Evolutionary conservation across 2,797 vertebrate genomes (phyloP).

Genomic region (Pipistrellus pipistrellus): DNA sequence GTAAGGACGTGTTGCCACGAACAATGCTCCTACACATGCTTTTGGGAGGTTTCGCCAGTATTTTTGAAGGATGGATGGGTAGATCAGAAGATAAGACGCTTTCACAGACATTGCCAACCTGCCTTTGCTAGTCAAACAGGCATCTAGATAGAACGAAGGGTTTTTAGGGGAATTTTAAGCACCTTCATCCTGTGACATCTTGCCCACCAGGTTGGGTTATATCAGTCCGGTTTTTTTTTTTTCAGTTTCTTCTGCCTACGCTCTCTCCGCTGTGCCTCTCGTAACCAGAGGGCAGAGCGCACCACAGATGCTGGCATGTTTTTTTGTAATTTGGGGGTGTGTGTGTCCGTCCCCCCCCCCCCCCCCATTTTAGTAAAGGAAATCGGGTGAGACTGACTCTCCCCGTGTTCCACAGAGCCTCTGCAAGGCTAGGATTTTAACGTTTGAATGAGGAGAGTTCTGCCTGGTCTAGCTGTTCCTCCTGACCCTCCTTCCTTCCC

Average conservation of each 20-base stretch:
- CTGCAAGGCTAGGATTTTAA: background rate
- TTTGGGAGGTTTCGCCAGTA: background rate
- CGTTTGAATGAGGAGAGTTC: background rate
- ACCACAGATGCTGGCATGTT: background rate
- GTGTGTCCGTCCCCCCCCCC: too few relatives aligned
- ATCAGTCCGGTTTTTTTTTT: too few relatives aligned
- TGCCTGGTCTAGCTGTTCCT: background rate
- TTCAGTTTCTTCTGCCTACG: background rate
- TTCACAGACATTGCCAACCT: background rate
- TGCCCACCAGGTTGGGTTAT: background rate
- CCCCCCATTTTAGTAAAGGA: background rate
- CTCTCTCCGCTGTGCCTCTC: background rate
- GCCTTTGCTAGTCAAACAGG: background rate
- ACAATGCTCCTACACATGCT: background rate
- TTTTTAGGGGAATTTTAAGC: background rate
- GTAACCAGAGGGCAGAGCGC: background rate
- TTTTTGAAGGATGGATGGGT: background rate
- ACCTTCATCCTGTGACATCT: background rate
- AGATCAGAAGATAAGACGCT: background rate
- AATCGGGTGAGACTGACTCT: background rate
- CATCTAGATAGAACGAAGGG: background rate
- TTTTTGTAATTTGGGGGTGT: too few relatives aligned
- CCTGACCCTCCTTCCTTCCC: background rate
- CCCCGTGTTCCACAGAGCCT: background rate
- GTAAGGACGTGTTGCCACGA: background rate